phyloP scores from a whole-genome alignment of 1,140 invertebrate species.

The Planococcus citri region DNA sequence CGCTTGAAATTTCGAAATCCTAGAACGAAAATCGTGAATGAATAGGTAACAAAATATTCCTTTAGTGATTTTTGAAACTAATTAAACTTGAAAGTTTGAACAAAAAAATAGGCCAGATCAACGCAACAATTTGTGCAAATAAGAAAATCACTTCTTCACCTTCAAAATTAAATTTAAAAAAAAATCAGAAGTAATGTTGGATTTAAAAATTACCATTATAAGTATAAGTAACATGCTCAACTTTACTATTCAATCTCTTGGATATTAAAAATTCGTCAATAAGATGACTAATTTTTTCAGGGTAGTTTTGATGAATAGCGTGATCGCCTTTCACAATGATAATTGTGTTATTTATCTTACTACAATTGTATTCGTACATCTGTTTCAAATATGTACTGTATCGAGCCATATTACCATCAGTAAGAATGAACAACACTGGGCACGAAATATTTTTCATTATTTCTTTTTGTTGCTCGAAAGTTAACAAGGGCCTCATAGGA shows the following conservation, averaged over 20 bases:
- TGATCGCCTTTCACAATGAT: constrained; percentile 43
- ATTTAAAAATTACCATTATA: no score
- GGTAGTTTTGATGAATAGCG: constrained; percentile 48
- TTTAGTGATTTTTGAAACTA: no score
- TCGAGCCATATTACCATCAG: constrained; percentile 24
- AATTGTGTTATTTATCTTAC: constrained; percentile 29
- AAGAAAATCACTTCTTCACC: no score
- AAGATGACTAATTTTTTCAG: constrained; percentile 37
- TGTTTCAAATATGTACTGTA: constrained; percentile 27
- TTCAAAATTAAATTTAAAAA: no score
- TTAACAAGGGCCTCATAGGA: constrained; percentile 25
- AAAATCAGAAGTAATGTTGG: no score
- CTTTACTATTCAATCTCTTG: not conserved
- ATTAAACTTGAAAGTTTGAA: no score
- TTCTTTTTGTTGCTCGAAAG: constrained; percentile 24
- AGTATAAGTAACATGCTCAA: no score
- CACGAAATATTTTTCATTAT: constrained; percentile 27
- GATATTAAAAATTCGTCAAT: constrained; percentile 35
- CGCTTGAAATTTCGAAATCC: no score
- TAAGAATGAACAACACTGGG: constrained; percentile 32
- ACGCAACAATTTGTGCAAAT: no score
- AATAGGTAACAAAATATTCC: no score
- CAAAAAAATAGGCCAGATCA: no score
- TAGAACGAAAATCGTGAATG: no score
- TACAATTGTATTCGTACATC: constrained; percentile 25